Base-by-base conservation (phyloP, 2,797 vertebrate genomes). In the Merluccius polli region DNA sequence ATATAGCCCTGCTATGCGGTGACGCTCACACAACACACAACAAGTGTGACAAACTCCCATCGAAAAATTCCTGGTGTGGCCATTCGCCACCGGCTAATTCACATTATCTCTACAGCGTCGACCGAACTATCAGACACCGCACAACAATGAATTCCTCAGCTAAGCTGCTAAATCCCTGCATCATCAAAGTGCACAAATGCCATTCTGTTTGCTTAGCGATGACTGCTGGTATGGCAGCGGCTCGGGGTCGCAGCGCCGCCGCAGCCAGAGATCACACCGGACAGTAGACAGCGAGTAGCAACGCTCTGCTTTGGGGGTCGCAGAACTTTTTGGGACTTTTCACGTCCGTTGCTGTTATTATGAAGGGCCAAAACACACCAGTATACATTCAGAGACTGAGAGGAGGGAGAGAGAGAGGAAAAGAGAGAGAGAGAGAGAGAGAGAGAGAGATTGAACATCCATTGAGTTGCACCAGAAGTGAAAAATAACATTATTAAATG, bases 141-240 rank as follows among this genome's bases (percentile, higher is more conserved):
- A 85, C 86, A 88, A 87, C 87, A 86, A 78, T 82, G 83, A 90
- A 90, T 90, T 91, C 90, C 88, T 85, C 16, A 85, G 88, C 81
- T 89, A 87, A 90, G 88, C 91, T 88, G 89, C 88, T 87, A 90
- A 91, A 91, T 87, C 86, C 88, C 83, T 38, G 81, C 87, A 87
- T 90, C 89, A 89, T 89, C 86, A 87, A 88, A 87, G 87, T 87
- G 88, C 87, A 88, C 91, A 89, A 87, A 87, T 85, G 89, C 73
- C 32, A 86, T 85, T 88, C 85, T 91, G 89, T 90, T 92, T 91
- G 89, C 85, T 88, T 89, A 83, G 86, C 68, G 67, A 83, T 70
- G 73, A 73, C 77, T 83, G 83, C 84, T 81, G 83, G 85, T 81
- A 72, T 71, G 72, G 69, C 82, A 74, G 78, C 73, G 65, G 87